phyloP scores from a whole-genome alignment of 2,113 vertebrate species.

The Scopus umbretta region DNA sequence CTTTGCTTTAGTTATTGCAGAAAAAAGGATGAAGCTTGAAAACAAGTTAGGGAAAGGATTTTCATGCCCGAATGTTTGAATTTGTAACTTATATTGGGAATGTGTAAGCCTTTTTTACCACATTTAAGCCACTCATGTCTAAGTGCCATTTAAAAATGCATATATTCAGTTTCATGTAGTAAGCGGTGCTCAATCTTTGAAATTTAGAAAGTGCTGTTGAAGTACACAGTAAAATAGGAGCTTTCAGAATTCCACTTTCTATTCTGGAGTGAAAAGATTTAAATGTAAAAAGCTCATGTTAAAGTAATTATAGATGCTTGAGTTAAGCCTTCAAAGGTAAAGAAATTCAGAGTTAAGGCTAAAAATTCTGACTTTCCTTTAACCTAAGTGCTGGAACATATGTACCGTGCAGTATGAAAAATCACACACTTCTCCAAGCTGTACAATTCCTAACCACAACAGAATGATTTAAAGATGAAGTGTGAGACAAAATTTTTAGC shows the following conservation, averaged over 20 bases:
- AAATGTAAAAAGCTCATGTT: slow-evolving; percentile 13
- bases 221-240: slow-evolving; percentile 23
- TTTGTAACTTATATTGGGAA: slow-evolving; percentile 67
- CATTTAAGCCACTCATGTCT: slow-evolving; percentile 56
- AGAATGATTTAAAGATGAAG: slow-evolving; percentile 68
- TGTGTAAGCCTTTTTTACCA: slow-evolving; percentile 53
- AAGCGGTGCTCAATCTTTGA: slow-evolving; percentile 32
- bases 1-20: slow-evolving; percentile 85
- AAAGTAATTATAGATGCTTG: slow-evolving; percentile 58
- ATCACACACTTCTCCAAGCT: slow-evolving; percentile 52
- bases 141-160: slow-evolving; percentile 65
- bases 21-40: slow-evolving; percentile 79
- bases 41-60: slow-evolving; percentile 75
- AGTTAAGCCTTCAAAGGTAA: slow-evolving; percentile 62
- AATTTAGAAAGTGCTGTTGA: not conserved
- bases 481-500: slow-evolving; percentile 57
- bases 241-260: not conserved
- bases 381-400: slow-evolving; percentile 57
- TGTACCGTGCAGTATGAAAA: slow-evolving; percentile 48
- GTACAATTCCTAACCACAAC: slow-evolving; percentile 44
- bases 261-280: slow-evolving; percentile 19
- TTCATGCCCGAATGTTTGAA: slow-evolving; percentile 75
- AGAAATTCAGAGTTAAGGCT: slow-evolving; percentile 62
- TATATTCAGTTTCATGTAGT: slow-evolving; percentile 30
- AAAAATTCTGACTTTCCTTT: slow-evolving; percentile 63